These are phyloP conservation scores for Limnodromus scolopaceus DNA, from an alignment of 2,797 vertebrate species.

Conservation along the genomic window DNA sequence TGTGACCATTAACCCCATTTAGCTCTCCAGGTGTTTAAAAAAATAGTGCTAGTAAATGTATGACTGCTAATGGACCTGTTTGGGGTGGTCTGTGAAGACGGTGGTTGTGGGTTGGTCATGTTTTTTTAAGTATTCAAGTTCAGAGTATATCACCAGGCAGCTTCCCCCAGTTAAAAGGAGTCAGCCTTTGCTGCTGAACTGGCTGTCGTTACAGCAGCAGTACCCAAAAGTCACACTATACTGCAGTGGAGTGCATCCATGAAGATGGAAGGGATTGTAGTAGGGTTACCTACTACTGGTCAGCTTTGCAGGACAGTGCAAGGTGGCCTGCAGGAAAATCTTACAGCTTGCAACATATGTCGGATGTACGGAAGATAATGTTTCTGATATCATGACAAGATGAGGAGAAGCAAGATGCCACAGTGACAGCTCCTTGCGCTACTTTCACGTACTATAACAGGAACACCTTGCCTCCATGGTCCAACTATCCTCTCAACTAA, in stretches of 20 bases:
- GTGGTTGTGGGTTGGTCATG: neutral
- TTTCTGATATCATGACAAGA: neutral
- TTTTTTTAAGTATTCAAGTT: neutral
- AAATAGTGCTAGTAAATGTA: neutral
- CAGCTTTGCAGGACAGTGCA: neutral
- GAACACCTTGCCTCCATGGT: neutral
- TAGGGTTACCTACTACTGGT: neutral
- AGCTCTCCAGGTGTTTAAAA: neutral
- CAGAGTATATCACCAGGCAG: neutral
- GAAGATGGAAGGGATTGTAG: neutral
- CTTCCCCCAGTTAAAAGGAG: neutral
- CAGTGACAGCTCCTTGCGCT: neutral
- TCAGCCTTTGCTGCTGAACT: neutral
- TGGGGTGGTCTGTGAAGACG: rapidly evolving
- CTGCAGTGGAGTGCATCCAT: neutral
- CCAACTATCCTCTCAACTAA: neutral
- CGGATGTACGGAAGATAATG: neutral
- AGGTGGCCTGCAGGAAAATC: neutral
- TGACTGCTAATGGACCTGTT: neutral
- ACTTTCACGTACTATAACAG: neutral
- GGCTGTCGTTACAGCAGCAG: neutral
- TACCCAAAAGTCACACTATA: neutral
- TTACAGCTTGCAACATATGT: neutral
- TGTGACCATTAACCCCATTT: neutral
- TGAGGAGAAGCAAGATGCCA: neutral